Evolutionary conservation across 2,113 vertebrate species (phyloP).

Genomic region (Microcebus tavaratra): DNA sequence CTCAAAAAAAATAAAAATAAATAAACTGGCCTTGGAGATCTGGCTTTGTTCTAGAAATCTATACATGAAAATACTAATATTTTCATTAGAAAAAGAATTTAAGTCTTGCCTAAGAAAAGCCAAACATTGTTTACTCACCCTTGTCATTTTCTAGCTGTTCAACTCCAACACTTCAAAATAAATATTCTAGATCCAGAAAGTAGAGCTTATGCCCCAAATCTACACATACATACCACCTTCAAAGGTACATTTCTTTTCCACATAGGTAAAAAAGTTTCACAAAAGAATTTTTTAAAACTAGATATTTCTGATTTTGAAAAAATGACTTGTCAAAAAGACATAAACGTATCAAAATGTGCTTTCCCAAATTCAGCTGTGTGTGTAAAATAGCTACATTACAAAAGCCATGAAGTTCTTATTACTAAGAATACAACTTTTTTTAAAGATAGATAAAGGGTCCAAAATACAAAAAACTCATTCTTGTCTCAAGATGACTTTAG

Average conservation of each 20-base stretch:
- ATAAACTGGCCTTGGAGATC: not conserved
- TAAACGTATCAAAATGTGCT: slow-evolving; percentile 4
- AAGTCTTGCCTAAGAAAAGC: slow-evolving; percentile 1
- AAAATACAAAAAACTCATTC: slow-evolving; percentile 38
- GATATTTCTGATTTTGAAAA: not conserved
- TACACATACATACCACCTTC: not conserved
- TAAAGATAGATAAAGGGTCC: not conserved
- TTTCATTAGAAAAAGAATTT: slow-evolving; percentile 26
- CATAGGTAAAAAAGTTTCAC: not conserved
- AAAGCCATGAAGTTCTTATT: not conserved
- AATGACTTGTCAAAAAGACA: slow-evolving; percentile 16
- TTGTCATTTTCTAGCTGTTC: not conserved
- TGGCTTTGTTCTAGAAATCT: slow-evolving; percentile 35
- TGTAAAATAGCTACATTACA: not conserved
- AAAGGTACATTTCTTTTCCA: slow-evolving; percentile 26
- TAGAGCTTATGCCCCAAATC: not conserved
- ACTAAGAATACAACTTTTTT: not conserved
- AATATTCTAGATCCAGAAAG: slow-evolving; percentile 13
- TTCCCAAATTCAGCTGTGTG: not conserved
- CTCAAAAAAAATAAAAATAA: too few species aligned
- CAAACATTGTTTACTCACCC: not conserved
- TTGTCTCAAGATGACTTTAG: not conserved
- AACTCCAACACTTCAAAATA: not conserved
- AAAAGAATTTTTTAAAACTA: slow-evolving; percentile 12
- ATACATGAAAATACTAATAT: not conserved